Conservation (phyloP, 2,888 invertebrate genomes). For the Lithophane semibrunnea region DNA sequence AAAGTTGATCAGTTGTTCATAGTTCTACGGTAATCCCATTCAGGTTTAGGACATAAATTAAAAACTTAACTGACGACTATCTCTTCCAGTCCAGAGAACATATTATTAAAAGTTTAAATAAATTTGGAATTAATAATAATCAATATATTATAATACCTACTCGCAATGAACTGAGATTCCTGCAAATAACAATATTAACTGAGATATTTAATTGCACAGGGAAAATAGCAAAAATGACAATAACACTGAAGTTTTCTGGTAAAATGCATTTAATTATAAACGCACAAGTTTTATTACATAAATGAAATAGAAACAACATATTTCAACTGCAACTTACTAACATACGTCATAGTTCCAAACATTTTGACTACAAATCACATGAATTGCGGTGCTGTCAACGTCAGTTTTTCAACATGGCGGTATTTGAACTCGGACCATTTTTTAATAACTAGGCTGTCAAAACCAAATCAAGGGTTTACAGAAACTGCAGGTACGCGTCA, state of each 20-base stretch:
- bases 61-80: background rate
- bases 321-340: background rate
- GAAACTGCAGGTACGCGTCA: background rate
- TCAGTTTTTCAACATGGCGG: conserved; percentile 20
- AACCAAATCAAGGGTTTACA: background rate
- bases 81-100: background rate
- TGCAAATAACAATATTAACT: background rate
- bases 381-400: conserved; percentile 35
- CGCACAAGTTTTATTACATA: background rate
- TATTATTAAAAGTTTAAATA: background rate
- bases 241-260: background rate
- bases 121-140: background rate
- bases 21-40: background rate
- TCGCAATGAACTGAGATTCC: background rate
- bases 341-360: background rate
- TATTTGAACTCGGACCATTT: conserved; percentile 20
- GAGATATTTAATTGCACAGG: background rate
- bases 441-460: conserved; percentile 2
- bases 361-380: conserved; percentile 21
- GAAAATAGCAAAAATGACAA: background rate
- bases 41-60: background rate
- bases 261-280: background rate
- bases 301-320: background rate
- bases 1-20: background rate
- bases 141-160: background rate